phyloP scores from a whole-genome alignment of 1,140 invertebrate species.

The Popillia japonica region DNA sequence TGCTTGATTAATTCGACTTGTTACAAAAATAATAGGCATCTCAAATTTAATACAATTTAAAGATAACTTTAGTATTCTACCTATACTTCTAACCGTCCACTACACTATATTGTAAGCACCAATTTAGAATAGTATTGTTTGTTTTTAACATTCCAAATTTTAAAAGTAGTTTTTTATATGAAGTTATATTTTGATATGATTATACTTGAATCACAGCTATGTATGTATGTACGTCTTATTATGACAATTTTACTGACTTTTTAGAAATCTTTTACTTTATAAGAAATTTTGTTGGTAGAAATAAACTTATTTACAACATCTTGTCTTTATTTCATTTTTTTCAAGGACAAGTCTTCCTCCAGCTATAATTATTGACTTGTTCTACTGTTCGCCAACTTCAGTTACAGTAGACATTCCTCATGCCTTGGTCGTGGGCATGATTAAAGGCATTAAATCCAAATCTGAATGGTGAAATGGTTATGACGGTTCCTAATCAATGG shows the following conservation, averaged over 20 bases:
- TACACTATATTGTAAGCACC: neutral
- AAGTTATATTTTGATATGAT: neutral
- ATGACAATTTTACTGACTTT: slow-evolving; percentile 10
- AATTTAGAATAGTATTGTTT: neutral
- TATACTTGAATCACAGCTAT: neutral
- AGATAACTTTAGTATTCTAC: neutral
- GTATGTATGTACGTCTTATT: no score
- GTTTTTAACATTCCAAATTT: slow-evolving; percentile 1
- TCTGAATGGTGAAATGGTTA: no score
- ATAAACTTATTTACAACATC: neutral
- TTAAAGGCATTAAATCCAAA: no score
- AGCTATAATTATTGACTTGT: no score
- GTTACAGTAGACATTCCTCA: no score
- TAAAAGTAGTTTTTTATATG: neutral
- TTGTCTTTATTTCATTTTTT: neutral
- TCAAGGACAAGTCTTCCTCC: no score
- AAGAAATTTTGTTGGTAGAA: neutral
- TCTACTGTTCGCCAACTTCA: no score
- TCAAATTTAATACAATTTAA: no score
- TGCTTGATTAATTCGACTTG: no score
- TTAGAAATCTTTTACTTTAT: neutral
- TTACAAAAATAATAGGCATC: no score
- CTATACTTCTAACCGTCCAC: neutral
- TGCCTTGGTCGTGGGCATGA: no score
- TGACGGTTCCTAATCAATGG: no score